Conservation (phyloP, 2,797 vertebrate species). For the Clarias fuscus region DNA sequence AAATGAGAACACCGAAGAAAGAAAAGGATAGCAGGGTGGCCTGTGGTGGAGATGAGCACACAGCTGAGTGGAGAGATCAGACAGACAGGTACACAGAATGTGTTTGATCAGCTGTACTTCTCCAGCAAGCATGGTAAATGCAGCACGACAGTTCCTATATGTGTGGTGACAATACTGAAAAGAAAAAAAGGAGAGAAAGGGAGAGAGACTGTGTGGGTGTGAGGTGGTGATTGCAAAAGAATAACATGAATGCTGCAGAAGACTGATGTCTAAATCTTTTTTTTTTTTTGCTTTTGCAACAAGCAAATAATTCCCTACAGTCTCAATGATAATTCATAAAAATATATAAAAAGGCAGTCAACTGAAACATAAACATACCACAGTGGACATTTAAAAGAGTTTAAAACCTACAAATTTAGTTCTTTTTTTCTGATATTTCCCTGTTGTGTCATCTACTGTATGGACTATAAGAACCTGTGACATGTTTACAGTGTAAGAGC, state of each 20-base stretch:
- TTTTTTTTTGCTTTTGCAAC: not conserved
- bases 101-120: slow-evolving; percentile 94
- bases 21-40: slow-evolving; percentile 76
- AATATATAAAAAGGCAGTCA: not conserved
- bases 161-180: slow-evolving; percentile 62
- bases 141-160: slow-evolving; percentile 67
- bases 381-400: not conserved
- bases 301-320: not conserved
- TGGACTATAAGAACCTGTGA: slow-evolving; percentile 15
- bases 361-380: not conserved
- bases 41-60: slow-evolving; percentile 82
- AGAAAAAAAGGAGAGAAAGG: slow-evolving; percentile 15
- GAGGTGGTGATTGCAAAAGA: slow-evolving; percentile 36
- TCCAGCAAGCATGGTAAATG: slow-evolving; percentile 77
- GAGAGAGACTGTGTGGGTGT: slow-evolving; percentile 24
- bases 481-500: slow-evolving; percentile 48
- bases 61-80: slow-evolving; percentile 76
- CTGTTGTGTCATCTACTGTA: slow-evolving; percentile 19
- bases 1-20: slow-evolving; percentile 74
- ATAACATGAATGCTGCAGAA: slow-evolving; percentile 32
- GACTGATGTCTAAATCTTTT: slow-evolving; percentile 15
- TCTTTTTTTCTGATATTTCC: slow-evolving; percentile 1
- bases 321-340: slow-evolving; percentile 9
- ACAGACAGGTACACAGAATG: slow-evolving; percentile 79
- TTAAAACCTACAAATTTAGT: not conserved